Evolutionary conservation across 35 echinoderm and acorn worm genomes (phyloP), one percentile per base, ranked within the genome.

Genomic region (Apostichopus japonicus): DNA sequence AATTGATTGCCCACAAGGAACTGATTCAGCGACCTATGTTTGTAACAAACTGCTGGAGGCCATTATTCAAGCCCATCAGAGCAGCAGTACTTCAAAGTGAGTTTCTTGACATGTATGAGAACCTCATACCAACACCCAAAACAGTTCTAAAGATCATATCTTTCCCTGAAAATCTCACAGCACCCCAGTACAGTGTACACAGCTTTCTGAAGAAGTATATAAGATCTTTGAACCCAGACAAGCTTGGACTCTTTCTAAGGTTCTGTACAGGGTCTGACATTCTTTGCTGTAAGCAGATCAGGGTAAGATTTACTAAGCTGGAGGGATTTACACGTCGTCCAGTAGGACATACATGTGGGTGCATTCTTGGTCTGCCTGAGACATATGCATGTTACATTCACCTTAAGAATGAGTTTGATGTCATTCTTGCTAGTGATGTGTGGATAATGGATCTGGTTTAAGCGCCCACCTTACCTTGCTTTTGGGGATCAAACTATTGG

Each of bases 21-120:
- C 53, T 92, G 7, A 61, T 92, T 13, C 76, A 80, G 58, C 23
- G 77, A 57, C 77, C 90, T 4, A 79, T 79, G 73, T 92, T 58
- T 92, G 90, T 92, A 21, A 61, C 56, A 55, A 55, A 92, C 17
- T 92, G 73, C 19, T 92, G 76, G 53, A 92, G 53, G 89, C 89
- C 21, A 78, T 22, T 77, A 56, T 22, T 73, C 5, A 73, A 8
- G 19, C 75, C 75, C 17, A 77, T 77, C 24, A 77, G 19, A 77
- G 19, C 19, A 14, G 75, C 75, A 14, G 10, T 77, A 17, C 10
- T 17, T 17, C 75, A 77, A 77, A 77, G 17, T 77, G 75, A 77
- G 75, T 77, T 77, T 17, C 75, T 23, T 15, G 6, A 77, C 10
- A 15, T 77, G 17, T 77, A 77, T 77, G 17, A 77, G 75, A 19